phyloP scores from a whole-genome alignment of 2,888 invertebrate species.

The Abrostola tripartita region DNA sequence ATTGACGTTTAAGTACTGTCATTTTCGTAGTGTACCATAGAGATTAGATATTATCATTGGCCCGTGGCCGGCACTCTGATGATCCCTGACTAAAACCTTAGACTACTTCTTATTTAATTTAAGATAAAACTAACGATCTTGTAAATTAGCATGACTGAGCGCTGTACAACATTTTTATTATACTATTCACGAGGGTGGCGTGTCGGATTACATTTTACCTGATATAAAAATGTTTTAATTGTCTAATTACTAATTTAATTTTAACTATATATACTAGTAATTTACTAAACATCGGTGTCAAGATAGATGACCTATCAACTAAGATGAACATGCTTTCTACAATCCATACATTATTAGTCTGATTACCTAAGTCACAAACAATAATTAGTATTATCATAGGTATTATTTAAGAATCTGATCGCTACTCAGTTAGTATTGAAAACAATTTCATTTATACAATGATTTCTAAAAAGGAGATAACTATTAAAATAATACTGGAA shows the following conservation, averaged over 20 bases:
- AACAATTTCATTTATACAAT: conserved; percentile 27
- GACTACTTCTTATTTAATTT: too few species aligned
- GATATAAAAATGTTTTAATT: not conserved
- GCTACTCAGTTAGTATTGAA: conserved; percentile 26
- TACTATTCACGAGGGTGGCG: too few species aligned
- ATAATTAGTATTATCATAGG: not conserved
- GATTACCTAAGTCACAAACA: conserved; percentile 14
- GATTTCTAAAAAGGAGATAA: conserved; percentile 11
- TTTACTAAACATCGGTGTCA: not conserved
- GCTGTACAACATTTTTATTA: too few species aligned
- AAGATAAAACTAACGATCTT: too few species aligned
- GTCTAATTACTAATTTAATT: not conserved
- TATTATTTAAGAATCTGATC: not conserved
- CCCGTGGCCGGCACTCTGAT: too few species aligned
- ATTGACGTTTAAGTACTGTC: too few species aligned
- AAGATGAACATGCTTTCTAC: conserved; percentile 1
- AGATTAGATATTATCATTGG: too few species aligned
- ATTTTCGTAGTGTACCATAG: too few species aligned
- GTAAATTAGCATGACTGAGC: too few species aligned
- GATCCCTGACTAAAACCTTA: too few species aligned
- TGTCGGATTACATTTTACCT: too few species aligned
- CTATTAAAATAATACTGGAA: conserved; percentile 44
- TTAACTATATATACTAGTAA: not conserved
- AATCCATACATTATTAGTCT: conserved; percentile 10
- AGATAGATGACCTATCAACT: not conserved